Evolutionary conservation across 2,888 invertebrate genomes (phyloP).

Genomic region (Hololepta plana): DNA sequence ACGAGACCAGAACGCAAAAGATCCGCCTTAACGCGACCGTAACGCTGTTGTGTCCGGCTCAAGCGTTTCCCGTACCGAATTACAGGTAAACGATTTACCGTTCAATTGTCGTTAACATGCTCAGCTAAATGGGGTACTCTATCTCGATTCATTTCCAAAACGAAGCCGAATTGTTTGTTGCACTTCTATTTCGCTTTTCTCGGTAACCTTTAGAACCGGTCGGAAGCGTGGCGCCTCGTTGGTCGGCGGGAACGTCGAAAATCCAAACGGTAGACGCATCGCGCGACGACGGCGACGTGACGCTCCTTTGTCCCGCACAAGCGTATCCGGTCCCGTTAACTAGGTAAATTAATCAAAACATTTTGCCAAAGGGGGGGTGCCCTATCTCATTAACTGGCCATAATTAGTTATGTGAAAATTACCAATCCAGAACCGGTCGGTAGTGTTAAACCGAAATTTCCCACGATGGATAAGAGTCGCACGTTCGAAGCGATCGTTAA

Average conservation of each 20-base stretch:
- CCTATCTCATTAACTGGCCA: slow-evolving; percentile 1
- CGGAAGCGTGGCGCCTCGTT: slow-evolving; percentile 33
- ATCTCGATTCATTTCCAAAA: background rate
- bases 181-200: slow-evolving; percentile 1
- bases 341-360: slow-evolving; percentile 35
- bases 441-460: slow-evolving; percentile 41
- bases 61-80: slow-evolving; percentile 41
- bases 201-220: slow-evolving; percentile 29
- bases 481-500: slow-evolving; percentile 34
- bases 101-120: slow-evolving; percentile 1
- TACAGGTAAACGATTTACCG: slow-evolving; percentile 10
- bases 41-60: slow-evolving; percentile 52
- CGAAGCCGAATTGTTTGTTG: background rate
- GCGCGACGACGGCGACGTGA: slow-evolving; percentile 17
- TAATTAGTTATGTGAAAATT: background rate
- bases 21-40: slow-evolving; percentile 22
- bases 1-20: slow-evolving; percentile 15
- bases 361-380: no score
- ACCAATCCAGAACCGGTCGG: slow-evolving; percentile 34
- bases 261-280: slow-evolving; percentile 17
- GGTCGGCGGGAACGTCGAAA: slow-evolving; percentile 17
- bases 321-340: slow-evolving; percentile 54
- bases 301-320: slow-evolving; percentile 56
- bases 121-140: slow-evolving; percentile 6
- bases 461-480: slow-evolving; percentile 44